phyloP scores from a whole-genome alignment of 2,888 invertebrate genomes.

The Abrostola triplasia region DNA sequence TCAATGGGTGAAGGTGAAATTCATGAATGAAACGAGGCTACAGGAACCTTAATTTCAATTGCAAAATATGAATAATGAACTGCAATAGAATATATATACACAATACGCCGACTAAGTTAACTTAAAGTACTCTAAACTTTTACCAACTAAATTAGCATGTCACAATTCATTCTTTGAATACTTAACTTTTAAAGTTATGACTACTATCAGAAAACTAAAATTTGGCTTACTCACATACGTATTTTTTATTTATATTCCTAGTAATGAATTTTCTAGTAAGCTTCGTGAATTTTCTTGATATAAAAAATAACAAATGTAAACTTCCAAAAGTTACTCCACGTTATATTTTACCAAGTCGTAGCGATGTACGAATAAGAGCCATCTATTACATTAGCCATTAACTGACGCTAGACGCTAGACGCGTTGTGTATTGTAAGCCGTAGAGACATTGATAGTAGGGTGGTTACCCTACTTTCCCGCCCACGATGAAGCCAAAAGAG shows the following conservation, averaged over 20 bases:
- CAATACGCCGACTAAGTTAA: too few species aligned
- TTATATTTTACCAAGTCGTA: not conserved
- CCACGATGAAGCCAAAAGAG: not conserved
- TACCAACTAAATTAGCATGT: too few species aligned
- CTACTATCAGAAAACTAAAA: too few species aligned
- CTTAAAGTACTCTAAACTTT: too few species aligned
- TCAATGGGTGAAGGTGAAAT: conserved; percentile 79
- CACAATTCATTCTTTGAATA: too few species aligned
- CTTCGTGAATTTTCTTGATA: not conserved
- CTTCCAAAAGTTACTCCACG: not conserved
- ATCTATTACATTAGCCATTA: not conserved
- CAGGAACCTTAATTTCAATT: conserved; percentile 47
- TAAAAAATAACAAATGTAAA: not conserved
- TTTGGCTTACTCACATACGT: too few species aligned
- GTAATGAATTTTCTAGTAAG: too few species aligned
- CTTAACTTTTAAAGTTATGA: too few species aligned
- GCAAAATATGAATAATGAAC: conserved; percentile 20
- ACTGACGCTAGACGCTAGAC: not conserved
- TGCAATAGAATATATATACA: too few species aligned
- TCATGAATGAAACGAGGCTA: conserved; percentile 75
- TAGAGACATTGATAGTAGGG: too few species aligned
- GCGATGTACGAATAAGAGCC: conserved; percentile 4
- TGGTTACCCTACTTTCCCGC: not conserved
- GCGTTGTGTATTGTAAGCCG: not conserved
- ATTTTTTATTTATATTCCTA: too few species aligned